phyloP scores from a whole-genome alignment of 1,140 invertebrate species.

The Gryon sp. region DNA sequence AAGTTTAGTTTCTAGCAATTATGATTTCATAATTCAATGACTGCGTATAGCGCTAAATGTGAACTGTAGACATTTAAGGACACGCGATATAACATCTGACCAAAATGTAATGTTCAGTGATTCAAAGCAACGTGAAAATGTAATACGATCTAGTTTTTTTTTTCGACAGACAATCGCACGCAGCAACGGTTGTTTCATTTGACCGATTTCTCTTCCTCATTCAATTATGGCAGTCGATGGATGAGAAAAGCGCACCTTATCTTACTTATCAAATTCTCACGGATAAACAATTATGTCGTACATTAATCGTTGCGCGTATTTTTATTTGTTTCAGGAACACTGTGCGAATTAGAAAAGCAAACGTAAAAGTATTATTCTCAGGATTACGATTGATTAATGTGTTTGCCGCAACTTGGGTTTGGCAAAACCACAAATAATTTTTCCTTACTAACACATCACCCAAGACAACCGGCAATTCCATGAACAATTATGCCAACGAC shows the following conservation, averaged over 20 bases:
- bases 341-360: conserved; percentile 7
- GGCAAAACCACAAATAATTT: not conserved
- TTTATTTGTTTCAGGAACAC: conserved; percentile 41
- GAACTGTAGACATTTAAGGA: not conserved
- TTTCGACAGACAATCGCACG: conserved; percentile 41
- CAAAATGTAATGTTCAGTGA: conserved; percentile 30
- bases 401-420: too few relatives aligned
- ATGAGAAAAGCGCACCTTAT: conserved; percentile 26
- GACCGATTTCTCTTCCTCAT: conserved; percentile 57
- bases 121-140: conserved; percentile 31
- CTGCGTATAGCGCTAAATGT: not conserved
- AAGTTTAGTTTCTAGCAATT: too few relatives aligned
- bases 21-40: too few relatives aligned
- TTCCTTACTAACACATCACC: not conserved
- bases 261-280: conserved; percentile 38
- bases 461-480: conserved; percentile 19
- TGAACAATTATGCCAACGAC: conserved; percentile 56
- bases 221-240: conserved; percentile 34
- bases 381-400: too few relatives aligned
- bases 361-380: conserved; percentile 47
- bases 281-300: conserved; percentile 1
- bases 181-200: conserved; percentile 51
- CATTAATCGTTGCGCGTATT: conserved; percentile 23
- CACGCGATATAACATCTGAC: conserved; percentile 30
- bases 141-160: conserved; percentile 47